Evolutionary conservation across 2,113 vertebrate species (phyloP).

Genomic region (Nothobranchius kuhntae): DNA sequence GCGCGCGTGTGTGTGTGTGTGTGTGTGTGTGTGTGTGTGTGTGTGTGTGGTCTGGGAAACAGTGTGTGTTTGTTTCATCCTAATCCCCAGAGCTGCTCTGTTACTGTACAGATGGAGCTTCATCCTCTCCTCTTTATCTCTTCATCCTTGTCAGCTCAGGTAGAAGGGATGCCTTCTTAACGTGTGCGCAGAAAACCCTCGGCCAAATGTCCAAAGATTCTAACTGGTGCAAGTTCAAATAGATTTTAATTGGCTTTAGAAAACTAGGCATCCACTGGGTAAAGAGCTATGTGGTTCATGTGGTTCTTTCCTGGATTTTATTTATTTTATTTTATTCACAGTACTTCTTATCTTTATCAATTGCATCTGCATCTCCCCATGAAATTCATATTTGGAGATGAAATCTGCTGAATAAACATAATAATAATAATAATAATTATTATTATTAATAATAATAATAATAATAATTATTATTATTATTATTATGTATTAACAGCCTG

Average conservation of each 20-base stretch:
- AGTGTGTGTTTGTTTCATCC: conserved; percentile 27
- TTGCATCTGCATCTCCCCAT: too few relatives aligned
- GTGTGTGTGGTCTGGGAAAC: conserved; percentile 16
- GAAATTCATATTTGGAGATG: too few relatives aligned
- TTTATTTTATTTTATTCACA: too few relatives aligned
- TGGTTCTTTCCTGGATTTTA: too few relatives aligned
- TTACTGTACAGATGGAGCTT: conserved; percentile 70
- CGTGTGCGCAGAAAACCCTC: conserved; percentile 9
- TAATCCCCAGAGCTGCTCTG: conserved; percentile 56
- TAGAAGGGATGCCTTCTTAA: conserved; percentile 33
- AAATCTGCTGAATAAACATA: too few relatives aligned
- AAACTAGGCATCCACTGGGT: neutral
- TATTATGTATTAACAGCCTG: too few relatives aligned
- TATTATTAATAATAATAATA: too few relatives aligned
- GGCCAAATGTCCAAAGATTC: conserved; percentile 36
- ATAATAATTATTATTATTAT: too few relatives aligned
- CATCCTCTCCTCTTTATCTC: conserved; percentile 69
- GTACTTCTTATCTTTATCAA: too few relatives aligned
- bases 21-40: conserved; percentile 8
- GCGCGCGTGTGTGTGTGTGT: conserved; percentile 9
- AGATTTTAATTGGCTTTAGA: neutral
- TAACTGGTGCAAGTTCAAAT: neutral
- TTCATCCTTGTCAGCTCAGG: conserved; percentile 63
- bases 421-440: too few relatives aligned
- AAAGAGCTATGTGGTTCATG: too few relatives aligned